Percentiles rank a stretch among this genome's conserved stretches.
phyloP scores from a whole-genome alignment of 1,140 invertebrate genomes.

The Rhynchophorus ferrugineus region DNA sequence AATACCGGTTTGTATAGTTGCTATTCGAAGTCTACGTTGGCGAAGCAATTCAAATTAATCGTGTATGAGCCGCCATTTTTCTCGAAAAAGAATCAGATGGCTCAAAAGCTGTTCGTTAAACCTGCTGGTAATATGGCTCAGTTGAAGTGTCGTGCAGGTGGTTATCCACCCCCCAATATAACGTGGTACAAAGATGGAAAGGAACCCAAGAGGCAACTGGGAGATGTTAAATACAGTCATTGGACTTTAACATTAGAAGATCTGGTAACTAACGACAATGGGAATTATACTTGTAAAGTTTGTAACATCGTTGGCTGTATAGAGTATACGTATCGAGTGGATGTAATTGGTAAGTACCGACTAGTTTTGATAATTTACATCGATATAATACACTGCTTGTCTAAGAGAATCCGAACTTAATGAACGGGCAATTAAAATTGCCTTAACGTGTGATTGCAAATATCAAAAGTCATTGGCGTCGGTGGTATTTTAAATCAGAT shows the following conservation, averaged over 20 bases:
- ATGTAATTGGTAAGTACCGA: conserved; percentile 60
- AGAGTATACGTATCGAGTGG: conserved; percentile 62
- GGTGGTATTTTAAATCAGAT: too few relatives aligned
- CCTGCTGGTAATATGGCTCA: conserved; percentile 60
- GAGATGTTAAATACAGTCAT: conserved; percentile 49
- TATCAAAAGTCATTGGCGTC: too few relatives aligned
- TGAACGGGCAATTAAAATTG: too few relatives aligned
- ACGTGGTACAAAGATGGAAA: conserved; percentile 52
- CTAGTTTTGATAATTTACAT: background rate
- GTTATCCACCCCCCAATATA: conserved; percentile 36
- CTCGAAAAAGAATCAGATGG: conserved; percentile 38
- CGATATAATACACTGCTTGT: conserved; percentile 7
- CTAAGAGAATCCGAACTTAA: too few relatives aligned
- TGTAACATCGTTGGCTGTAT: conserved; percentile 73
- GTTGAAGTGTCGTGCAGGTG: conserved; percentile 56
- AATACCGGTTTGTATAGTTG: conserved; percentile 21
- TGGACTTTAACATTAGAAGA: conserved; percentile 68
- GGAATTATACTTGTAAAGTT: conserved; percentile 79
- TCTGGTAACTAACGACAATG: conserved; percentile 65
- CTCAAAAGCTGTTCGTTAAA: conserved; percentile 48
- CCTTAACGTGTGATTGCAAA: too few relatives aligned
- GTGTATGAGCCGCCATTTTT: conserved; percentile 21
- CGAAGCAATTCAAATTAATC: conserved; percentile 17
- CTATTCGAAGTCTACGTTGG: conserved; percentile 6
- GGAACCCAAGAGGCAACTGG: conserved; percentile 58